These are phyloP conservation scores for Sphecodes monilicornis DNA, from an alignment of 2,888 invertebrate genomes.

Conservation along the genomic window DNA sequence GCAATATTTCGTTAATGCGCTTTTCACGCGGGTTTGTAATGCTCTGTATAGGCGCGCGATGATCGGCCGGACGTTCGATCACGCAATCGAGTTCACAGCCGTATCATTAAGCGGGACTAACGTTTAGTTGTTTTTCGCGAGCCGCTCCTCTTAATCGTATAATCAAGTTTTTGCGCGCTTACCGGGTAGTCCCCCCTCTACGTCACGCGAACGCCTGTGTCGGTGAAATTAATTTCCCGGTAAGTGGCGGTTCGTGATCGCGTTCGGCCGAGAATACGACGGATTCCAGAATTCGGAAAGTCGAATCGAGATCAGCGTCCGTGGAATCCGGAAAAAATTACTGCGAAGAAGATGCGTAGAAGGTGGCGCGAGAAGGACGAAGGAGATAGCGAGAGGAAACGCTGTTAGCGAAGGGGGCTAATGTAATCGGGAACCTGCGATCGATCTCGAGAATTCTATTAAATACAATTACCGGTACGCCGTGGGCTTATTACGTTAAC, in stretches of 20 bases:
- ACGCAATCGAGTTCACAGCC: conserved; percentile 4
- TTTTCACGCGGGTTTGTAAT: not conserved
- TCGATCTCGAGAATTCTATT: conserved; percentile 52
- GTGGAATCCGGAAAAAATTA: not conserved
- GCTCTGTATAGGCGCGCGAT: not conserved
- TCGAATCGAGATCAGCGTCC: not conserved
- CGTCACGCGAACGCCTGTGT: not conserved
- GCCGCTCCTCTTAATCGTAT: conserved; percentile 16
- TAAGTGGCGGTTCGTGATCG: not conserved
- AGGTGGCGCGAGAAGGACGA: not conserved
- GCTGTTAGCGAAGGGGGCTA: not conserved
- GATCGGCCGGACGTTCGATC: not conserved
- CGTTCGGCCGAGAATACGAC: not conserved
- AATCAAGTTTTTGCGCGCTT: conserved; percentile 12
- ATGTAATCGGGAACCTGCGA: conserved; percentile 28
- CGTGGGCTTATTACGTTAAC: conserved; percentile 59
- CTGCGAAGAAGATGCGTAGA: no score
- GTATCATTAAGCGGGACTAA: not conserved
- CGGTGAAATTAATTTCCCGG: conserved; percentile 8
- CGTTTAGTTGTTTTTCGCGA: conserved; percentile 6
- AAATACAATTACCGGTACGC: conserved; percentile 38
- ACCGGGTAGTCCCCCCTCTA: not conserved
- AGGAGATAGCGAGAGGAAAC: not conserved
- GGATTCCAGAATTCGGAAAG: not conserved
- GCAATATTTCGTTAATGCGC: not conserved